phyloP scores from a whole-genome alignment of 1,140 invertebrate species.

The Drepana arcuata region DNA sequence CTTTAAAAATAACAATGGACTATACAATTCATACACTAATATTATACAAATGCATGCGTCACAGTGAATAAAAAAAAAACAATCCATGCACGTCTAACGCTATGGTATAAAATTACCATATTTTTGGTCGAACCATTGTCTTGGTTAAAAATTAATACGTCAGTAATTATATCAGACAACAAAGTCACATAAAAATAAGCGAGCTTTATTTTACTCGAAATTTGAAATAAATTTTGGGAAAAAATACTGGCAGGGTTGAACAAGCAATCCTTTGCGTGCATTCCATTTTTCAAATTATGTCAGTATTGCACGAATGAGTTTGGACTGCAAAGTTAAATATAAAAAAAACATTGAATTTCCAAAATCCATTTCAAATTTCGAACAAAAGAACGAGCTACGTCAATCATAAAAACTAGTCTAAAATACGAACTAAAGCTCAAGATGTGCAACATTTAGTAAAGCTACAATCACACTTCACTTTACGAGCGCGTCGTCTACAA shows the following conservation, averaged over 20 bases:
- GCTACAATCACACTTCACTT: slow-evolving; percentile 41
- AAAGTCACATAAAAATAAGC: slow-evolving; percentile 7
- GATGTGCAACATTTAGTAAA: slow-evolving; percentile 47
- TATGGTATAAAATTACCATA: slow-evolving; percentile 5
- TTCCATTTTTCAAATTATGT: no score
- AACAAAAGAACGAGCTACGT: slow-evolving; percentile 3
- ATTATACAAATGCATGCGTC: slow-evolving; percentile 7
- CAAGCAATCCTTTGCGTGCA: no score
- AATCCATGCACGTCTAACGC: slow-evolving; percentile 4
- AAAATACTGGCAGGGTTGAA: no score
- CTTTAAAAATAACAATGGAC: no score
- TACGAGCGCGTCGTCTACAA: slow-evolving; percentile 41
- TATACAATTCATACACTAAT: no score
- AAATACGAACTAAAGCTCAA: slow-evolving; percentile 19
- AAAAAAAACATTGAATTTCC: background rate
- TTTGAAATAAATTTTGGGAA: no score
- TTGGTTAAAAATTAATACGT: slow-evolving; percentile 1
- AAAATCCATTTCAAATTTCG: background rate
- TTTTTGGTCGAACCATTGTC: background rate
- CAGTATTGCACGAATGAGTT: no score
- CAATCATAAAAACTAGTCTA: slow-evolving; percentile 5
- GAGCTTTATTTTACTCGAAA: no score
- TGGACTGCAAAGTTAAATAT: background rate
- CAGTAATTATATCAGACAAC: slow-evolving; percentile 2
- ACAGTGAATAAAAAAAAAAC: no score